phyloP scores from a whole-genome alignment of 2,888 invertebrate species.

The Lysandra coridon region DNA sequence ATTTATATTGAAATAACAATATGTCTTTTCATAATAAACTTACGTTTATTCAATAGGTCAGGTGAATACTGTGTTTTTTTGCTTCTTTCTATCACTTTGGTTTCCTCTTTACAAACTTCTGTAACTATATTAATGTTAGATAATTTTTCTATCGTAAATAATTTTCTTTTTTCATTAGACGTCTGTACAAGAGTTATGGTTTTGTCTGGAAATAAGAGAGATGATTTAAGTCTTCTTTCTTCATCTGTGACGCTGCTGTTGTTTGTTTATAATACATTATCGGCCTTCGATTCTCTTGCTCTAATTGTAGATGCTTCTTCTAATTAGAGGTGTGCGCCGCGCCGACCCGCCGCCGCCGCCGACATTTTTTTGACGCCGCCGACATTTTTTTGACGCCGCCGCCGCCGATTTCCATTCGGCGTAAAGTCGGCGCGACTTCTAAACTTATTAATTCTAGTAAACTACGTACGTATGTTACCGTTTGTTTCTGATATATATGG shows the following conservation, averaged over 20 bases:
- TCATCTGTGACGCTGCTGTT: not conserved
- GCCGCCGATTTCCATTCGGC: too few species aligned
- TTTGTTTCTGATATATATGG: too few species aligned
- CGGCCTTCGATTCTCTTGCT: not conserved
- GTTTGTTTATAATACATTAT: not conserved
- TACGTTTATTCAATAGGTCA: not conserved
- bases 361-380: too few species aligned
- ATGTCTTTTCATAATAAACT: not conserved
- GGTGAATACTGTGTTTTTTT: not conserved
- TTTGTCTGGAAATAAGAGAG: not conserved
- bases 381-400: too few species aligned
- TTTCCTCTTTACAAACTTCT: not conserved
- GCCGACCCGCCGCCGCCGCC: too few species aligned
- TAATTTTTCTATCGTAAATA: not conserved
- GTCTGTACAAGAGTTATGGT: not conserved
- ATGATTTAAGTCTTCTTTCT: not conserved
- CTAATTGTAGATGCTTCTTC: not conserved
- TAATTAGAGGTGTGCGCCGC: not conserved
- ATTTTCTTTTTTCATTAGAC: not conserved
- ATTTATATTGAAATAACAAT: not conserved
- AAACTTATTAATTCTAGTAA: too few species aligned
- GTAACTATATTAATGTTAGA: not conserved
- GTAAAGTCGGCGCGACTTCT: too few species aligned
- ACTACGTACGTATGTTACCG: too few species aligned
- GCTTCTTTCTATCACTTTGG: not conserved